Base-by-base conservation (phyloP, 2,797 vertebrate genomes). In the Hyperoplus immaculatus region DNA sequence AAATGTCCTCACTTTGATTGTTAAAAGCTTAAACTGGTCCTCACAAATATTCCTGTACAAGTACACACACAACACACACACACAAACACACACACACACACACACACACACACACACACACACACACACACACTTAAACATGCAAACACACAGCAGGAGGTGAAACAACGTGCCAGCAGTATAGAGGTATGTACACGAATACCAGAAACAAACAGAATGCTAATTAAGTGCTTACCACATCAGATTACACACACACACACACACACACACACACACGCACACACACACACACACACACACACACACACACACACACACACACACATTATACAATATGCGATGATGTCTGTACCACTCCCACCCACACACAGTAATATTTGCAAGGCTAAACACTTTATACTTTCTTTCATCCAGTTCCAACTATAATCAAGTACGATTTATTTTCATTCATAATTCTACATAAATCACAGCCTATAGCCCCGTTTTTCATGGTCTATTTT, bases 151-250 rank as follows among this genome's bases (percentile, higher is more conserved):
- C 72, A 42, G 16, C 59, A 41, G 53, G 51, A 21, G 50, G 21
- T 10, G 38, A 6, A 18, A 10, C 6, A 43, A 21, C 58, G 51
- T 16, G 42, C 54, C 36, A 4, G 8, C 58, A 47, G 39, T 16
- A 13, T 0, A 46, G 0, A 45, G 18, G 42, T 57, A 38, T 21
- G 36, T 43, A 72, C 70, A 72, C 50, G 77, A 7, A 61, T 29
- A 63, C n/a, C 47, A 78, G 49, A 12, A 64, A 72, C 50, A 8
- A 66, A 73, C 43, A 0, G 36, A 49, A 43, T 67, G 63, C 57
- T 0, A 77, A 41, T 54, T 15, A 80, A 70, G 65, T 49, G 65
- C 77, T 14, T 43, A 16, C 58, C 55, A 62, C 7, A 47, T 54
- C 46, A 21, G 43, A 62, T 46, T 14, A 49, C 11, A 63, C 13